Evolutionary conservation across 2,888 invertebrate genomes (phyloP), one percentile per base, ranked within the genome.

Genomic region (Camptogramma bilineatum): DNA sequence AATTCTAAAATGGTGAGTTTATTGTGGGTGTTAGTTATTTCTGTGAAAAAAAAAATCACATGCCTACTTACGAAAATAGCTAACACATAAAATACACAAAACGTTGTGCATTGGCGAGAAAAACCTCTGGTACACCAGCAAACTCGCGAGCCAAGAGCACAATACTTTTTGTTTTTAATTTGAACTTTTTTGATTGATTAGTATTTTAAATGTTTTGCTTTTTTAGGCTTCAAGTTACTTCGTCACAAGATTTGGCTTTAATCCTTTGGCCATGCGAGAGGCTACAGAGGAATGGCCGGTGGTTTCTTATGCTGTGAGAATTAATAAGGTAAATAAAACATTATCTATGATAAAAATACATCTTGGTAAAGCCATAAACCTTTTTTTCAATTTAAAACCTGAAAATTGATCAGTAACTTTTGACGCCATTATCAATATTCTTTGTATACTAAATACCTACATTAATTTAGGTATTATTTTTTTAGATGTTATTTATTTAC

Each of bases 141-240:
- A n/a, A n/a, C n/a, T n/a, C n/a, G n/a, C n/a, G n/a, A n/a, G n/a
- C n/a, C n/a, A n/a, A n/a, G 8, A 34, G 34, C 13, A 34, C 4
- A 10, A 9, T 34, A 34, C 8, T 34, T 34, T 10, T 3, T 16
- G 1, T 16, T 42, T 16, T 42, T n/a, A 16, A n/a, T 3, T 16
- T 10, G 16, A 10, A 42, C 3, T 0, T 39, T 8, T 2, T n/a
- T 42, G 16, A 7, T 17, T 44, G 5, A 16, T 44, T 16, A 17
- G 16, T 16, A 31, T 9, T 9, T 31, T 9, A 16, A 44, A 17
- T 44, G 17, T 42, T 58, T 59, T 21, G 7, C 16, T 42, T 9
- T 46, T 28, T 44, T 82, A 98, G 97, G 98, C 99, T 2, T 98
- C 99, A 24, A 96, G 96, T 77, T 98, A 96, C 87, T 99, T 99